These are phyloP conservation scores for Gyrodactylus bullatarudis DNA, from an alignment of 1,140 invertebrate species.

Conservation along the genomic window DNA sequence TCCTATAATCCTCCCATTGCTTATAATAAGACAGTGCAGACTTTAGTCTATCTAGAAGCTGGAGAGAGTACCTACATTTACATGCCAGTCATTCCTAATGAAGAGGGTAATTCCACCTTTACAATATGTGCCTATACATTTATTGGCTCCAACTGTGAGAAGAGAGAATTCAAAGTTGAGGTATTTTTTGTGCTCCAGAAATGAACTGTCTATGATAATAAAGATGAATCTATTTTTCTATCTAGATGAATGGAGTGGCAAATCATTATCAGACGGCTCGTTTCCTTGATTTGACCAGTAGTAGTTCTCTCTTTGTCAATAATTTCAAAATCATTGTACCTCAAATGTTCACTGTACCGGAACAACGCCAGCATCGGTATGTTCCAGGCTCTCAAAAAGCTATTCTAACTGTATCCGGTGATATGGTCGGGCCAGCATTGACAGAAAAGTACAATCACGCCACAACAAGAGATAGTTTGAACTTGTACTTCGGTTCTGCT, in stretches of 20 bases:
- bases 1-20: neutral
- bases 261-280: conserved; percentile 63
- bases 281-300: conserved; percentile 53
- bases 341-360: conserved; percentile 52
- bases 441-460: conserved; percentile 11
- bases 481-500: conserved; percentile 32
- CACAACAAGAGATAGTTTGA: conserved; percentile 13
- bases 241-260: conserved; percentile 49
- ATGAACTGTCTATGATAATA: neutral
- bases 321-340: conserved; percentile 76
- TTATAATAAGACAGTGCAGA: conserved; percentile 5
- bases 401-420: conserved; percentile 25
- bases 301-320: conserved; percentile 58
- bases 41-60: conserved; percentile 9
- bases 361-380: conserved; percentile 52
- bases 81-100: conserved; percentile 49
- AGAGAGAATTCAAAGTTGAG: conserved; percentile 33
- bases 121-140: conserved; percentile 46
- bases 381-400: conserved; percentile 67
- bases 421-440: conserved; percentile 68
- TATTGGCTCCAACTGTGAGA: conserved; percentile 40
- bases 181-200: neutral
- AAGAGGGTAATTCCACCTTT: conserved; percentile 37
- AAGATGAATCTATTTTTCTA: conserved; percentile 6
- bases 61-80: conserved; percentile 29